Evolutionary conservation across 2,888 invertebrate genomes (phyloP).

Genomic region (Tachystola acroxantha): DNA sequence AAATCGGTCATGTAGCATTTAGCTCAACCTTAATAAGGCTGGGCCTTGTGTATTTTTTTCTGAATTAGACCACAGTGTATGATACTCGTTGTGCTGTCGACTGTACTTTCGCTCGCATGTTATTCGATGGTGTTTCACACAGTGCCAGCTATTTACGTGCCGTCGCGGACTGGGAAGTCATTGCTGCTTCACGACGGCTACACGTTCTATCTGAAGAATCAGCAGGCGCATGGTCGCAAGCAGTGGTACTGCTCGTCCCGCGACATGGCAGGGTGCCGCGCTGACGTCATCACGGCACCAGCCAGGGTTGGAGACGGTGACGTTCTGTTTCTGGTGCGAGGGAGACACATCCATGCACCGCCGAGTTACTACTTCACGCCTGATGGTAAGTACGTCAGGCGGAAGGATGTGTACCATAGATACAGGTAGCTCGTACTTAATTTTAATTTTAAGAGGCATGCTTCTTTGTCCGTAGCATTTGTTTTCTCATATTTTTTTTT

Average conservation of each 20-base stretch:
- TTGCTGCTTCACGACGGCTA: constrained; percentile 67
- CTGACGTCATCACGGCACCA: constrained; percentile 70
- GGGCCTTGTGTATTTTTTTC: too few relatives aligned
- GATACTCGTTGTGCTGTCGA: too few relatives aligned
- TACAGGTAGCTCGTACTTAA: constrained; percentile 51
- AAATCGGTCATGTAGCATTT: too few relatives aligned
- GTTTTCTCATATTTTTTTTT: constrained; percentile 8
- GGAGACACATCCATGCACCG: constrained; percentile 65
- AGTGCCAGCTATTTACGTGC: constrained; percentile 71
- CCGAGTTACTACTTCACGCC: constrained; percentile 70
- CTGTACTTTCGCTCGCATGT: constrained; percentile 21
- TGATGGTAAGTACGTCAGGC: constrained; percentile 68
- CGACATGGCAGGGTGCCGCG: constrained; percentile 71
- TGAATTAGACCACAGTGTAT: too few relatives aligned
- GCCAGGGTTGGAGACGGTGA: constrained; percentile 48
- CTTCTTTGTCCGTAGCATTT: too few relatives aligned
- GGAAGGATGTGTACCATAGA: constrained; percentile 66
- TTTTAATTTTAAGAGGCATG: constrained; percentile 6
- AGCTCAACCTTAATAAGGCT: too few relatives aligned
- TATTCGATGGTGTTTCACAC: constrained; percentile 35
- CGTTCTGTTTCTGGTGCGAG: constrained; percentile 63
- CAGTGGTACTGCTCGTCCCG: constrained; percentile 74
- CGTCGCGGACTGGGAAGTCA: constrained; percentile 70
- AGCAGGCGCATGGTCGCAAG: constrained; percentile 67
- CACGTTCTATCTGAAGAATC: constrained; percentile 71